Conservation (phyloP, 2,113 vertebrate species). For the Leptosomus discolor region DNA sequence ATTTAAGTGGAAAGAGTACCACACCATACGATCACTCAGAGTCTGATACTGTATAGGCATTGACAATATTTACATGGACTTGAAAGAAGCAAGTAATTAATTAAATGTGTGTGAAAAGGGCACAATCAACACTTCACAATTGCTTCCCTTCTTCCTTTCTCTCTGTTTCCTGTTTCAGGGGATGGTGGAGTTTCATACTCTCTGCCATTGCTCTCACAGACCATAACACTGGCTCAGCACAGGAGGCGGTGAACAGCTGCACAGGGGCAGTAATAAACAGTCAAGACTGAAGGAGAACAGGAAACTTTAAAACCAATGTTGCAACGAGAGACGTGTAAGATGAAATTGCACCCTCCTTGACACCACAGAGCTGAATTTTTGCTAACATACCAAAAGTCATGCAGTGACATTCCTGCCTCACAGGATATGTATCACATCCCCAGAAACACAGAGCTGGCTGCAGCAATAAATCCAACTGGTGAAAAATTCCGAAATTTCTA, state of each 20-base stretch:
- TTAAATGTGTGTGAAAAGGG: not conserved
- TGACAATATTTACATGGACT: not conserved
- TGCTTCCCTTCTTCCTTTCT: not conserved
- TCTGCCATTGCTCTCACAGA: not conserved
- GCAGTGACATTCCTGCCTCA: not conserved
- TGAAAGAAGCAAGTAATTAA: not conserved
- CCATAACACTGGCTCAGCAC: fast-evolving
- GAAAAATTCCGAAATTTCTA: not conserved
- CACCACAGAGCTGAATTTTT: not conserved
- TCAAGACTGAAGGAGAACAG: not conserved
- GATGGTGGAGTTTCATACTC: fast-evolving
- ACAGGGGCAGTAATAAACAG: not conserved
- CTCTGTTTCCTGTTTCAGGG: not conserved
- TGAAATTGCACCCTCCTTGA: not conserved
- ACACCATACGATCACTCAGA: not conserved
- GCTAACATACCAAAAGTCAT: fast-evolving
- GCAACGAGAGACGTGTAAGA: not conserved
- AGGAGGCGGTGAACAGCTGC: not conserved
- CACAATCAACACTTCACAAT: not conserved
- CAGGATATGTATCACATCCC: not conserved
- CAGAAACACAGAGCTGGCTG: not conserved
- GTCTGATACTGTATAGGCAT: not conserved
- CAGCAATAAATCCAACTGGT: not conserved
- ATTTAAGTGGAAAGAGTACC: not conserved
- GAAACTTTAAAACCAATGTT: not conserved